Conservation (phyloP, 1,140 invertebrate species). For the Coelopa frigida region DNA sequence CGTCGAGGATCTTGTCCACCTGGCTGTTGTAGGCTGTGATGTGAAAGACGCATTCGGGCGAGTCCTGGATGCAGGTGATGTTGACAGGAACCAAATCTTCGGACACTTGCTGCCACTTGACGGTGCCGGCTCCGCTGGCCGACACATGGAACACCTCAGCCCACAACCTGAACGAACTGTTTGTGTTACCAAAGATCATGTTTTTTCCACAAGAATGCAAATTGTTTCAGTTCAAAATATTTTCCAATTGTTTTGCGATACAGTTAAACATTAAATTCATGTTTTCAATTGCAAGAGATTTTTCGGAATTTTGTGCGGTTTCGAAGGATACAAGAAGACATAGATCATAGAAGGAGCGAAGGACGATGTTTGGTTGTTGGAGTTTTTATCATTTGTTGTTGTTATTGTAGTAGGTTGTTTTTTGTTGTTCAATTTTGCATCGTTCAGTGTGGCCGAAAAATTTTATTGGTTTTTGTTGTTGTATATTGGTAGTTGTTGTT, state of each 20-base stretch:
- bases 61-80: constrained; percentile 93
- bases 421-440: no score
- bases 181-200: not conserved
- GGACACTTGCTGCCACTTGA: constrained; percentile 95
- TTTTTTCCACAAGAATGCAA: not conserved
- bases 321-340: no score
- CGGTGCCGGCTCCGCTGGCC: constrained; percentile 76
- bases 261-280: constrained; percentile 24
- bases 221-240: not conserved
- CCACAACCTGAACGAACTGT: constrained; percentile 72
- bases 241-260: not conserved
- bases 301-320: no score
- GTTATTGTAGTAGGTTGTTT: not conserved
- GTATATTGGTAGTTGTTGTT: not conserved
- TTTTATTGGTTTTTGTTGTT: constrained; percentile 3
- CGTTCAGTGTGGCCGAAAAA: constrained; percentile 1
- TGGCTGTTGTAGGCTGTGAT: constrained; percentile 98
- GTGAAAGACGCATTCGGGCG: constrained; percentile 93
- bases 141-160: constrained; percentile 96
- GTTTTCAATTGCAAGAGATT: constrained; percentile 13
- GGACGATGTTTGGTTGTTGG: not conserved
- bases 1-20: constrained; percentile 96
- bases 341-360: constrained; percentile 1
- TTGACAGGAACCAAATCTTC: constrained; percentile 96
- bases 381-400: constrained; percentile 7